Percentiles rank a stretch among this genome's conserved stretches.
These are phyloP conservation scores for Cyanoderma ruficeps DNA, from an alignment of 2,113 vertebrate species.

Conservation along the genomic window DNA sequence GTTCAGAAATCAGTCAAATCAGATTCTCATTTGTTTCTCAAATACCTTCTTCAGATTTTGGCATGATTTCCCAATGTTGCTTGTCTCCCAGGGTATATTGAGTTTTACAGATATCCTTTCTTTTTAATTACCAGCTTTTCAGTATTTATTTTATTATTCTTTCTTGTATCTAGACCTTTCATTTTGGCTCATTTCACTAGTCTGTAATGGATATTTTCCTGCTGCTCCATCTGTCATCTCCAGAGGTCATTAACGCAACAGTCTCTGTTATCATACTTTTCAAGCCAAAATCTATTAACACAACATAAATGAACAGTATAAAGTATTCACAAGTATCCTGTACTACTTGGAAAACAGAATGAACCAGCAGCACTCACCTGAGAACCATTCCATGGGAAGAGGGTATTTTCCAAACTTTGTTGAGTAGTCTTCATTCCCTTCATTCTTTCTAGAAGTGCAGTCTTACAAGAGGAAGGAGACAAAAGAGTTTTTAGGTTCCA, in stretches of 20 bases:
- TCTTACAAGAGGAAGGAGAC: neutral
- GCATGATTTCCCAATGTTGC: neutral
- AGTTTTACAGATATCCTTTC: neutral
- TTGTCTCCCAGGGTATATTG: neutral
- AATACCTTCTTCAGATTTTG: neutral
- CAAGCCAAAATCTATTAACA: neutral
- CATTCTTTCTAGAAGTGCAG: neutral
- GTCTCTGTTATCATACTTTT: neutral
- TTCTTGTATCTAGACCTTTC: neutral
- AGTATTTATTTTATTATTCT: neutral
- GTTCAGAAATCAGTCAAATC: neutral
- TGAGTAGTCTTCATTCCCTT: neutral
- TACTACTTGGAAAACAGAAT: neutral
- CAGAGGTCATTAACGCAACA: neutral
- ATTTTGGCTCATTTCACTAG: neutral
- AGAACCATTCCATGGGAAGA: neutral
- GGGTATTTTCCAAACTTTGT: neutral
- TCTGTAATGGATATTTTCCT: neutral
- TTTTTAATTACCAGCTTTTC: neutral
- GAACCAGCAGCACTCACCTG: accelerated
- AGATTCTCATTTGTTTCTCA: neutral
- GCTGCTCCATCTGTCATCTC: neutral
- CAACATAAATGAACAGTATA: accelerated
- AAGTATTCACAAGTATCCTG: neutral
- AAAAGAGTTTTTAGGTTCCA: neutral